Base-by-base conservation (phyloP, 37 sponge, comb jelly and placozoan species). In the Axinella damicornis region DNA sequence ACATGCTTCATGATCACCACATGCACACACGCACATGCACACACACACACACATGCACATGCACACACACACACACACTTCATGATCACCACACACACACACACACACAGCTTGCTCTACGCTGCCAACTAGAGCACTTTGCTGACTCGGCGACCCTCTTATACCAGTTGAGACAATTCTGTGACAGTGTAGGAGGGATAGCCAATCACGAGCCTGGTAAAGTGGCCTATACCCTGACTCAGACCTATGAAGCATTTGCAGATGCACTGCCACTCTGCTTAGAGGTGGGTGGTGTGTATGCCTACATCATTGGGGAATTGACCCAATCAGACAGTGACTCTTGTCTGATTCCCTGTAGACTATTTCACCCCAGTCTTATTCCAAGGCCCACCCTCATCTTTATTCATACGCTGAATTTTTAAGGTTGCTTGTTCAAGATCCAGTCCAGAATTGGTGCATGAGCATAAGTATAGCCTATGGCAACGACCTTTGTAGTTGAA, bases 171-270 rank as follows among this genome's bases (percentile, higher is more conserved):
- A 60, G 81, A 30, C 20, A 28, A 0, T 87, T 87, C 37, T 57
- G 18, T 31, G 33, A 41, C 1, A 46, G 17, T 27, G 62, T 11
- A 61, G 75, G 20, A 31, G 58, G 31, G 38, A 24, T 20, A 59
- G n/a, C 19, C 22, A 39, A 32, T 20, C 30, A 24, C 25, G n/a
- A 54, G 46, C 61, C 27, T 27, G 83, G 62, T 2, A 28, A 52
- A 35, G 54, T 28, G 36, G 22, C 18, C n/a, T 64, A 60, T 71
- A 61, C 30, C 0, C 16, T 38, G 28, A 65, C 70, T 36, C 60
- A 59, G 40, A 88, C 88, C 15, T 81, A 76, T 39, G 72, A 82
- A 36, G 88, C 88, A 21, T 65, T 81, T 19, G 69, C 70, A 2
- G 39, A 66, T 57, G 68, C 61, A 13, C 62, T 88, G 34, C 22